phyloP scores from a whole-genome alignment of 2,113 vertebrate genomes.

The Carettochelys insculpta region DNA sequence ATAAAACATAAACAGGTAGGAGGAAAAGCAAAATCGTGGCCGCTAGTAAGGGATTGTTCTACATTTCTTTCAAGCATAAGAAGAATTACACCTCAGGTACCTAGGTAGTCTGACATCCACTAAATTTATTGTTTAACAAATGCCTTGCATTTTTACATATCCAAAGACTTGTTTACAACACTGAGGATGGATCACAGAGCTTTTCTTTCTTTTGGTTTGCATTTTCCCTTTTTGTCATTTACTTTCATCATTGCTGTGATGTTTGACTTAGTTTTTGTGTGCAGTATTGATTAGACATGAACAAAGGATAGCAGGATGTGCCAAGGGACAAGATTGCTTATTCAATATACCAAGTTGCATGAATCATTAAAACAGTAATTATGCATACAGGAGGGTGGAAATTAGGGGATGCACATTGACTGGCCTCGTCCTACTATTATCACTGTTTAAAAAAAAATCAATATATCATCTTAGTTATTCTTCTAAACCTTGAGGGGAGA shows the following conservation, averaged over 20 bases:
- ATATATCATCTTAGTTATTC: not conserved
- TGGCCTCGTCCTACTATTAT: not conserved
- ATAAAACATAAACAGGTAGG: conserved; percentile 20
- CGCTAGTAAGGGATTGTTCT: conserved; percentile 32
- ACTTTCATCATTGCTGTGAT: conserved; percentile 23
- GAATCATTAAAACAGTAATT: conserved; percentile 27
- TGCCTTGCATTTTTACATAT: conserved; percentile 47
- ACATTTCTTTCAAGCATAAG: conserved; percentile 34
- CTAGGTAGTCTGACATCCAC: conserved; percentile 40
- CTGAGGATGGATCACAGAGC: conserved; percentile 11
- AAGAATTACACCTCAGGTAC: conserved; percentile 28
- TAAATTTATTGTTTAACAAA: conserved; percentile 56
- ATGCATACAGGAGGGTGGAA: not conserved
- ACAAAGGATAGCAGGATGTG: conserved; percentile 24
- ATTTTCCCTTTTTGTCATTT: conserved; percentile 53
- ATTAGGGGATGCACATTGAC: not conserved
- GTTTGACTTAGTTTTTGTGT: conserved; percentile 46
- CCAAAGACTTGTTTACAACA: conserved; percentile 28
- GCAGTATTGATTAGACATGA: conserved; percentile 38
- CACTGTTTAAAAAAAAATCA: not conserved
- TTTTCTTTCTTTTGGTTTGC: conserved; percentile 39
- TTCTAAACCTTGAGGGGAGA: not conserved
- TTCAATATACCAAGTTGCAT: not conserved
- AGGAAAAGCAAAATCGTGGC: conserved; percentile 13
- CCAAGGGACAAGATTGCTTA: conserved; percentile 32